Evolutionary conservation across 2,113 vertebrate species (phyloP), one percentile per base, ranked within the genome.

Genomic region (Ia io): DNA sequence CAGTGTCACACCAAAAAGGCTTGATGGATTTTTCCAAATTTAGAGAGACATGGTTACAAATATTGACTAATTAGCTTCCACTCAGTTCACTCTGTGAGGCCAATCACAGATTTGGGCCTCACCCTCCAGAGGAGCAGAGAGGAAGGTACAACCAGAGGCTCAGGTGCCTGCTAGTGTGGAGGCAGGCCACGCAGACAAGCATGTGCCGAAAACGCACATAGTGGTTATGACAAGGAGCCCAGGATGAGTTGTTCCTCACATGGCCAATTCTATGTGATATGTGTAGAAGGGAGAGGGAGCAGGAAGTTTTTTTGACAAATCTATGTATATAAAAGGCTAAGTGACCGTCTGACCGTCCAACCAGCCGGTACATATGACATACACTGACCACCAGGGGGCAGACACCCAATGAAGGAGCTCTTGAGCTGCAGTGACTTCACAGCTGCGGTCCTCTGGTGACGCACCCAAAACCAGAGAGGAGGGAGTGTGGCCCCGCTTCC

Each of bases 181-280:
- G 9, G 53, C 37, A 37, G 35, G 56, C 30, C 40, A 8, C 0
- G 5, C 25, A 3, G 0, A 49, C 65, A 8, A 14, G 10, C 5
- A 8, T 0, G 0, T 3, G 12, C 44, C 10, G 13, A 40, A 70
- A 47, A 69, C 1, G 1, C 14, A 16, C 9, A 10, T 1, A 6
- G 35, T 9, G n/a, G 4, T 5, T 23, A 2, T 37, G 32, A 42
- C 44, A 1, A 18, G 17, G 77, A 74, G 74, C 4, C 65, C 70
- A 30, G 42, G 35, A 37, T 32, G 85, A 63, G 14, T 49, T 28
- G 35, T 44, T 92, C 92, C 49, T 74, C 14, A 61, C 8, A 2
- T 25, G 35, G 35, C 56, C 16, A 20, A 23, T 2, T 32, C 44
- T 28, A 1, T 28, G 25, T 20, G 28, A 32, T 6, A 17, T 5